Conservation (phyloP, 2,797 vertebrate genomes). For the Potorous gilbertii region DNA sequence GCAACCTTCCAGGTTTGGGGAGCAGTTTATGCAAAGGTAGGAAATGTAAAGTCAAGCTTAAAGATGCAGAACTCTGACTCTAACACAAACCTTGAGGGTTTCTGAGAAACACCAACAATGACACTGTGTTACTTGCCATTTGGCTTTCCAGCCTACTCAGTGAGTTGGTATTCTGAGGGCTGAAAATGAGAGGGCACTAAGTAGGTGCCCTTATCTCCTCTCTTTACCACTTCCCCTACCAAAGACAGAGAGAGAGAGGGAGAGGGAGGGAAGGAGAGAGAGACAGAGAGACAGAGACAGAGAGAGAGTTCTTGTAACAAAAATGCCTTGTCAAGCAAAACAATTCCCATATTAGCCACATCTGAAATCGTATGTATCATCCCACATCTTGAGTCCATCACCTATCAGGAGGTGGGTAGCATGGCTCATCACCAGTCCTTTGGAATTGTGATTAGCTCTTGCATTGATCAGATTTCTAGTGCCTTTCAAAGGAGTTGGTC, state of each 20-base stretch:
- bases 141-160: not conserved
- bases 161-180: not conserved
- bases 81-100: not conserved
- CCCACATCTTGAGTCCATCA: not conserved
- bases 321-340: not conserved
- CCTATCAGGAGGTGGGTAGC: no score
- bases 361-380: not conserved
- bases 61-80: not conserved
- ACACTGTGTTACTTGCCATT: not conserved
- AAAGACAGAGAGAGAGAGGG: no score
- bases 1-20: not conserved
- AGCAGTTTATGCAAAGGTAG: not conserved
- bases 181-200: not conserved
- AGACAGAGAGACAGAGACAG: no score
- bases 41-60: not conserved
- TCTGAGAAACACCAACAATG: not conserved
- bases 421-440: not conserved
- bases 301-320: not conserved
- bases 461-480: not conserved
- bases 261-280: no score
- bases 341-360: not conserved
- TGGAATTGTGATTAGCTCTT: not conserved
- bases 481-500: not conserved
- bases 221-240: not conserved
- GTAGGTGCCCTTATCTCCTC: not conserved